phyloP scores from a whole-genome alignment of 2,888 invertebrate genomes.

The Matsumyia berberina region DNA sequence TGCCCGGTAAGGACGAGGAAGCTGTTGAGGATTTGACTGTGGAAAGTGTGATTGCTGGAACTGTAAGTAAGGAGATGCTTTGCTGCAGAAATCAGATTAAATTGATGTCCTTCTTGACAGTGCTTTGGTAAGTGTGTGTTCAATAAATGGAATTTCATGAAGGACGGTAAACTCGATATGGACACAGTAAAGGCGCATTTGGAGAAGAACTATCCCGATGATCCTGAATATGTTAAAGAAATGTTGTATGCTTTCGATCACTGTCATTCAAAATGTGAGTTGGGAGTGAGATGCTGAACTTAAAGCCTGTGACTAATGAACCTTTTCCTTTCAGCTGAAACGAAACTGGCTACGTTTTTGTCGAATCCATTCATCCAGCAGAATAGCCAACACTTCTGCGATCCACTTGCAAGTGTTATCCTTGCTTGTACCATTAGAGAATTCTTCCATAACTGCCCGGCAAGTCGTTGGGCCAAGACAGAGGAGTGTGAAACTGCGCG shows the following conservation, averaged over 20 bases:
- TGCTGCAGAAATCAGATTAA: not conserved
- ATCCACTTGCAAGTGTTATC: constrained; percentile 79
- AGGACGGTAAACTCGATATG: constrained; percentile 78
- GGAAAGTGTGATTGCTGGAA: constrained; percentile 77
- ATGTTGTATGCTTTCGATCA: constrained; percentile 80
- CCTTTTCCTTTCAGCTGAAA: constrained; percentile 76
- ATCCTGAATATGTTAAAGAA: constrained; percentile 79
- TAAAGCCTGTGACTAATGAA: not conserved
- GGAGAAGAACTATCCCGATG: constrained; percentile 61
- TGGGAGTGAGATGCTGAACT: not conserved
- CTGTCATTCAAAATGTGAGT: constrained; percentile 79
- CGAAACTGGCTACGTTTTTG: constrained; percentile 77
- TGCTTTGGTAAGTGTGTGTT: constrained; percentile 80
- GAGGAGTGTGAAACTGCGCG: constrained; percentile 78
- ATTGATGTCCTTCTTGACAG: not conserved
- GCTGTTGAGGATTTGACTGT: constrained; percentile 79
- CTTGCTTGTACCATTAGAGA: constrained; percentile 79
- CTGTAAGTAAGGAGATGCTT: constrained; percentile 16
- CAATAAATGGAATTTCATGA: constrained; percentile 77
- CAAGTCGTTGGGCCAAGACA: constrained; percentile 79
- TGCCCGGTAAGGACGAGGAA: constrained; percentile 77
- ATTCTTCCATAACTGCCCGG: constrained; percentile 80
- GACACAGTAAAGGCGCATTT: constrained; percentile 75
- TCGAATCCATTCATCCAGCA: constrained; percentile 77
- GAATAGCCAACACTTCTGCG: constrained; percentile 75